Evolutionary conservation across 2,888 invertebrate genomes (phyloP), one percentile per base, ranked within the genome.

Genomic region (Calephelis perditalis): DNA sequence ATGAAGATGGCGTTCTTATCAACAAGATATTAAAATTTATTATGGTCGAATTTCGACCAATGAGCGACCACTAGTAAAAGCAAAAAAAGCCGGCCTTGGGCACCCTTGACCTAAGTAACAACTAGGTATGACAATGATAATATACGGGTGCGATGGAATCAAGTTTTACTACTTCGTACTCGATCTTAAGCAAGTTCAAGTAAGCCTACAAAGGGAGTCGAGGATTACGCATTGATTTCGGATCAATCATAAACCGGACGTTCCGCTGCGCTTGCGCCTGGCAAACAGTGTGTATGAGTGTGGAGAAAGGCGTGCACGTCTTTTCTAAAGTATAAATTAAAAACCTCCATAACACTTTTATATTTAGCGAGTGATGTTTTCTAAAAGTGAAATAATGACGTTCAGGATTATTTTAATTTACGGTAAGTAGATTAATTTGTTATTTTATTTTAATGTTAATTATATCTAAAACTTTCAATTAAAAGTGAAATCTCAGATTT

Each of bases 281-380:
- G 46, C 7, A 46, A 46, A 47, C 47, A 47, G 47, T 47, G 4
- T 47, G 15, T 15, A 2, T 47, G 7, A 8, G 47, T 47, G 47
- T 26, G 47, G 47, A 15, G 47, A 47, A 47, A 47, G 47, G 47
- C 47, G 47, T 15, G 47, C 12, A 47, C 47, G 47, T 47, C 26
- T 47, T 8, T 8, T 5, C 15, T 15, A 3, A 15, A 26, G 1
- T 15, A 9, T 26, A 47, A 15, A 15, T 15, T 9, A 47, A 7
- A 15, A 47, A 7, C 26, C 12, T 26, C 40, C 40, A 47, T 8
- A 47, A 15, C 15, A 47, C 11, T 26, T 26, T 47, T 47, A 9
- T 4, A 11, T 47, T 47, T 15, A 12, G 15, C 15, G 3, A 12
- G 47, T 47, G 47, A 26, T 47, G 26, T 47, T 47, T 26, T 8